Percentiles rank a stretch among this genome's conserved stretches.
These are phyloP conservation scores for Petrocephalus microphthalmus DNA, from an alignment of 2,113 vertebrate species.

Conservation along the genomic window DNA sequence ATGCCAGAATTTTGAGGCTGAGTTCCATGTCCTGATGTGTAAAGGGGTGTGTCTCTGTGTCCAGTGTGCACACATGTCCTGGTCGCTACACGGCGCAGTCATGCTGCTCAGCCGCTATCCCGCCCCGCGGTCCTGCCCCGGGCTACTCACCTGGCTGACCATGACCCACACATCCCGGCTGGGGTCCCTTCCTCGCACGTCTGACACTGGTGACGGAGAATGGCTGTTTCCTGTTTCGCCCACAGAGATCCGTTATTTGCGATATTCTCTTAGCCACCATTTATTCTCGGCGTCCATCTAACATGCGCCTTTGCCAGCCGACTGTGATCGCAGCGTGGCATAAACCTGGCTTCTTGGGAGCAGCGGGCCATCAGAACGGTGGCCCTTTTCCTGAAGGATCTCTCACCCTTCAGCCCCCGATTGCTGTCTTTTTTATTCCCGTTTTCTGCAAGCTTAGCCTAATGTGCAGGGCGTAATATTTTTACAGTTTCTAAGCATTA, in stretches of 20 bases:
- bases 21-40: background rate
- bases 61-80: background rate
- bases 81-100: background rate
- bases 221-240: constrained; percentile 67
- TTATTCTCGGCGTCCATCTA: constrained; percentile 69
- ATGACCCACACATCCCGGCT: constrained; percentile 1
- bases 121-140: background rate
- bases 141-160: background rate
- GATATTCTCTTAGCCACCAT: constrained; percentile 64
- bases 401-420: background rate
- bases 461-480: background rate
- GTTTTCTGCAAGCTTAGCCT: background rate
- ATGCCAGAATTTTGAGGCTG: background rate
- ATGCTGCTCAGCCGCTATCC: background rate
- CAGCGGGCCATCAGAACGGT: background rate
- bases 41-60: background rate
- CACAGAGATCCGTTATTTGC: constrained; percentile 69
- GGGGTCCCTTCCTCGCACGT: constrained; percentile 53
- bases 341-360: constrained; percentile 18
- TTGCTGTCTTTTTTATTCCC: background rate
- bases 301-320: constrained; percentile 64
- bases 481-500: background rate
- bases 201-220: constrained; percentile 63
- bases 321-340: constrained; percentile 31
- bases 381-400: background rate